Conservation (phyloP, 2,113 vertebrate species). For the Caracal caracal region DNA sequence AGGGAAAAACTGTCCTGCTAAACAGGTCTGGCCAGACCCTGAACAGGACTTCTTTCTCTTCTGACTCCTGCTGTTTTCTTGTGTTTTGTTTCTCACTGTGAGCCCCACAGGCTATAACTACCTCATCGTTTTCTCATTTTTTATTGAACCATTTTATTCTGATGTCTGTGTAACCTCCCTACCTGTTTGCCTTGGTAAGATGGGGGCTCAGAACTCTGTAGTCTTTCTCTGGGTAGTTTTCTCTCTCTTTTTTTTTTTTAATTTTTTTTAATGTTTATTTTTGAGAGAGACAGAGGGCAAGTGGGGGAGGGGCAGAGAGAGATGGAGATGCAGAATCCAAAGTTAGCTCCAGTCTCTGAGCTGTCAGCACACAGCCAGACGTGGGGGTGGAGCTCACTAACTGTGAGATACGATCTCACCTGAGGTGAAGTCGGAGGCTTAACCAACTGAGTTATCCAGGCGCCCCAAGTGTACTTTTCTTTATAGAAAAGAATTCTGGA, state of each 20-base stretch:
- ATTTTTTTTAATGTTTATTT: too few species aligned
- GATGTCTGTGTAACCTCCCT: background rate
- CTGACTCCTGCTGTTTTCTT: background rate
- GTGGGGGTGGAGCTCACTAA: too few species aligned
- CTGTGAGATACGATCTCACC: too few species aligned
- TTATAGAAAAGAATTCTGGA: background rate
- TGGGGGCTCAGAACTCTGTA: background rate
- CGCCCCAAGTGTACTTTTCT: background rate
- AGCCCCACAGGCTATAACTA: background rate
- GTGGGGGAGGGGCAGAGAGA: too few species aligned
- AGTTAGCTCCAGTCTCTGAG: too few species aligned
- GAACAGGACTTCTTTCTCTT: background rate
- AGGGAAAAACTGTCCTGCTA: slow-evolving; percentile 20
- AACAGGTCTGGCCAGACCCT: slow-evolving; percentile 64
- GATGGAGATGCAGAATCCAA: too few species aligned
- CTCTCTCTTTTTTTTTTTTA: background rate
- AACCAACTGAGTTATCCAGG: too few species aligned
- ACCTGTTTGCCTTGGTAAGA: background rate
- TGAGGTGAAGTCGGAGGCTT: too few species aligned
- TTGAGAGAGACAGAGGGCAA: too few species aligned
- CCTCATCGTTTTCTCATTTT: background rate
- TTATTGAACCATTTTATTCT: background rate
- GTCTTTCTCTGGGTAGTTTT: background rate
- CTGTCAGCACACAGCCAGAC: too few species aligned
- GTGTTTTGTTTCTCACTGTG: background rate